Conservation (phyloP, 2,113 vertebrate species). For the Gymnarchus niloticus region DNA sequence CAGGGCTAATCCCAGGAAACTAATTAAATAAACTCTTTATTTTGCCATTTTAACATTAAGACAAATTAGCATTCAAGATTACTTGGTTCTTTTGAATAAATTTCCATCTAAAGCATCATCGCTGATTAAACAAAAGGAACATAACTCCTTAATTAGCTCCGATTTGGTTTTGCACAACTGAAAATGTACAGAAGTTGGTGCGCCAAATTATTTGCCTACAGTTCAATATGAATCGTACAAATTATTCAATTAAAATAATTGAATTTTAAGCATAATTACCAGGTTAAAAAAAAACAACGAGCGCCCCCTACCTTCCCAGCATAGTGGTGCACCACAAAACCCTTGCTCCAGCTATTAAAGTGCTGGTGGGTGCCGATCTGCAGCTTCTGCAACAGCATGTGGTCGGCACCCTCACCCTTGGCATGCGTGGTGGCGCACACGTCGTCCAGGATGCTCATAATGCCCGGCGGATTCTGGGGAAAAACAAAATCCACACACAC, state of each 20-base stretch:
- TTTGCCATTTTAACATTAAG: no score
- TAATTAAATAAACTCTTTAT: no score
- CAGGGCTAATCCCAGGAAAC: no score
- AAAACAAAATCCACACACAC: neutral
- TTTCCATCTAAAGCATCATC: neutral
- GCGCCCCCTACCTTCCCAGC: constrained; percentile 64
- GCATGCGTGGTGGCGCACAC: constrained; percentile 80
- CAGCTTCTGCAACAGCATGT: constrained; percentile 72
- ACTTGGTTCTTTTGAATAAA: neutral
- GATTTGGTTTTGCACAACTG: neutral
- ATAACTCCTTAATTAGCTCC: neutral
- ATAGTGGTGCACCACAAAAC: constrained; percentile 74
- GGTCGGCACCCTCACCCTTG: constrained; percentile 73
- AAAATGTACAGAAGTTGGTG: neutral
- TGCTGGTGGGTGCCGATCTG: constrained; percentile 67
- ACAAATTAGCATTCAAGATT: neutral
- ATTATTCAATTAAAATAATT: neutral
- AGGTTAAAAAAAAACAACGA: neutral
- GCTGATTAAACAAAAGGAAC: no score
- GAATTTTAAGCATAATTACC: neutral
- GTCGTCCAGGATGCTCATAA: constrained; percentile 75
- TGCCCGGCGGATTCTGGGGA: constrained; percentile 64
- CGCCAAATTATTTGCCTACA: neutral
- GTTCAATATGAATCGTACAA: neutral
- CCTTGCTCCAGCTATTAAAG: constrained; percentile 76